Conservation (phyloP, 2,113 vertebrate species). For the Leptodactylus fuscus region DNA sequence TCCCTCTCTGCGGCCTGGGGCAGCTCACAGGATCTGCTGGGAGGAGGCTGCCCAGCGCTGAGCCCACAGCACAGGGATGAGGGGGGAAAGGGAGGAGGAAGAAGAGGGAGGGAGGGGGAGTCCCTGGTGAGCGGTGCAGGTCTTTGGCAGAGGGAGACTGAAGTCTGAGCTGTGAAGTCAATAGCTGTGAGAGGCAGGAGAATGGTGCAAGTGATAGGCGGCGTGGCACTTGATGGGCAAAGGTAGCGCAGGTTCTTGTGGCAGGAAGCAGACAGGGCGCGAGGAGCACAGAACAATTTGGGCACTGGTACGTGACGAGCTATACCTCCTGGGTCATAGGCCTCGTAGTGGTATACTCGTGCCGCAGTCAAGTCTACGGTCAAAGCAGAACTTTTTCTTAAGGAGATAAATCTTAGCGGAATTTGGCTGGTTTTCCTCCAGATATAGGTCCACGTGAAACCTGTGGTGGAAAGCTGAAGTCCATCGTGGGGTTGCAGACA, state of each 20-base stretch:
- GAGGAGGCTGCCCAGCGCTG: slow-evolving; percentile 29
- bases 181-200: background rate
- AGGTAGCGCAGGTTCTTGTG: background rate
- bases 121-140: slow-evolving; percentile 37
- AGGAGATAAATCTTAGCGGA: no score
- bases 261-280: background rate
- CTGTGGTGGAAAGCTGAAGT: no score
- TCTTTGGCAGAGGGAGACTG: slow-evolving; percentile 19
- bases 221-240: background rate
- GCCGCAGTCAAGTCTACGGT: background rate
- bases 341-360: background rate
- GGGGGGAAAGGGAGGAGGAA: background rate
- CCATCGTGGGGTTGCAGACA: no score
- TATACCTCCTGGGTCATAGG: no score
- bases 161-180: background rate
- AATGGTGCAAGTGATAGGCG: background rate
- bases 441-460: no score
- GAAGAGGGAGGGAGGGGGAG: background rate
- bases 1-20: slow-evolving; percentile 44
- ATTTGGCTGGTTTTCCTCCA: no score
- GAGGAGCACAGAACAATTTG: background rate
- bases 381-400: no score
- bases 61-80: slow-evolving; percentile 8
- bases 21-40: slow-evolving; percentile 37
- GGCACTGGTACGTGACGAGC: no score